Percentiles rank a stretch among this genome's conserved stretches.
These are phyloP conservation scores for Pavo muticus DNA, from an alignment of 2,113 vertebrate genomes.

Conservation along the genomic window DNA sequence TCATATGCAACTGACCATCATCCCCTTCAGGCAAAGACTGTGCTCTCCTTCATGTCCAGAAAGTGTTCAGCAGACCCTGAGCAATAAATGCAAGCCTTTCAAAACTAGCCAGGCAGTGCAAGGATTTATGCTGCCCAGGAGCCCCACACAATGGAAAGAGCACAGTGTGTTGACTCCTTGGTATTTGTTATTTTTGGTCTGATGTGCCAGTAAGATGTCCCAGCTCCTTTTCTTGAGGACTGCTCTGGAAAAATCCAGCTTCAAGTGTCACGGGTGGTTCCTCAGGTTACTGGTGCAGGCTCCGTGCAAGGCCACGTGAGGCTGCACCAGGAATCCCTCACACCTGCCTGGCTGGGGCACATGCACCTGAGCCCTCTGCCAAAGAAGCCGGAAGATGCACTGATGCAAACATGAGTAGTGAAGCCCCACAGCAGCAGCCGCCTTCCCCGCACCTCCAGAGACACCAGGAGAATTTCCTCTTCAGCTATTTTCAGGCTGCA, in stretches of 20 bases:
- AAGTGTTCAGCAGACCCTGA: not conserved
- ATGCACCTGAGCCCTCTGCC: rapidly evolving
- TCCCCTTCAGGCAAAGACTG: not conserved
- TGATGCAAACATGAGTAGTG: not conserved
- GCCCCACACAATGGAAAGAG: not conserved
- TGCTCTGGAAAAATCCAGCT: not conserved
- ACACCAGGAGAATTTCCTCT: slow-evolving; percentile 53
- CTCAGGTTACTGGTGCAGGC: not conserved
- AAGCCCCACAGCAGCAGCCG: not conserved
- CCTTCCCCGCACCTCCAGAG: not conserved
- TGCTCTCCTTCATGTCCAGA: not conserved
- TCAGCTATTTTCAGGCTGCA: slow-evolving; percentile 61
- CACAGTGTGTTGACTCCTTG: not conserved
- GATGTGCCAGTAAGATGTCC: not conserved
- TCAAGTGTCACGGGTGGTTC: not conserved
- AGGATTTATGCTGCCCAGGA: not conserved
- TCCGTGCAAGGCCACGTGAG: not conserved
- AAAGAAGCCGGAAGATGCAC: not conserved
- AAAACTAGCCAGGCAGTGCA: not conserved
- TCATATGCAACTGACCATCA: not conserved
- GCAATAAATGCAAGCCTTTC: not conserved
- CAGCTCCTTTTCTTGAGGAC: not conserved
- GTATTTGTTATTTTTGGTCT: not conserved
- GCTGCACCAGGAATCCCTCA: not conserved
- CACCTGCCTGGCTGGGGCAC: not conserved